Percentiles rank a stretch among this genome's conserved stretches.
These are phyloP conservation scores for Auanema freiburgensis DNA, from an alignment of 2,888 invertebrate species.

Conservation along the genomic window DNA sequence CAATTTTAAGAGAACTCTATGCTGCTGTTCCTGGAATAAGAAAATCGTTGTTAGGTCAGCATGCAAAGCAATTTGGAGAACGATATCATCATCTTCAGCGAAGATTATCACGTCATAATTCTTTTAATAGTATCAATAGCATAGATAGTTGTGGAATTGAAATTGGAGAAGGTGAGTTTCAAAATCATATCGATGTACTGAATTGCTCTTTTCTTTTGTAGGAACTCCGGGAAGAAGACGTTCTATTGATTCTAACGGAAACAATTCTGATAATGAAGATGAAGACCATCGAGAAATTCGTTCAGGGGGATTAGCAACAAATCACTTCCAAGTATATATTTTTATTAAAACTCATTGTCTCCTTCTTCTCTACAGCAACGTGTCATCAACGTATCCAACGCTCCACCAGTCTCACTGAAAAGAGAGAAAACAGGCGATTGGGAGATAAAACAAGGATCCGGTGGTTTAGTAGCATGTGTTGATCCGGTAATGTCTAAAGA, in stretches of 20 bases:
- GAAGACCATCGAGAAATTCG: slow-evolving; percentile 31
- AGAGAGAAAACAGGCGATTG: slow-evolving; percentile 60
- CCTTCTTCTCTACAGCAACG: too few species aligned
- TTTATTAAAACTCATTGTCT: too few species aligned
- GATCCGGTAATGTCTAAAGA: slow-evolving; percentile 64
- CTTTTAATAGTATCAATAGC: slow-evolving; percentile 14
- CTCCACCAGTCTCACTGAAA: slow-evolving; percentile 63
- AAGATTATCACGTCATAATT: slow-evolving; percentile 12
- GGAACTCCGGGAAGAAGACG: not conserved
- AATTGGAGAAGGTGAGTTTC: not conserved
- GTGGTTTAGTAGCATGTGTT: slow-evolving; percentile 64
- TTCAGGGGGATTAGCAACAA: slow-evolving; percentile 50
- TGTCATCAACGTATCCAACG: slow-evolving; percentile 64
- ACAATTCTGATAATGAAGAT: slow-evolving; percentile 27
- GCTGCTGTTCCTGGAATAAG: slow-evolving; percentile 64
- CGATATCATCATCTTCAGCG: slow-evolving; percentile 42
- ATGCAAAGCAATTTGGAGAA: slow-evolving; percentile 63
- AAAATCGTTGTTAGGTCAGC: slow-evolving; percentile 58
- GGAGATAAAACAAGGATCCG: slow-evolving; percentile 53
- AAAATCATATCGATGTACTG: too few species aligned
- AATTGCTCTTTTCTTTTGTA: not conserved
- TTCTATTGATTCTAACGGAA: not conserved
- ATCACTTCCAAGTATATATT: slow-evolving; percentile 52
- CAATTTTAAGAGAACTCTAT: slow-evolving; percentile 56
- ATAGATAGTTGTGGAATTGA: slow-evolving; percentile 9